Conservation (phyloP, 35 echinoderm and acorn worm species). For the Nesometra sesokonis region DNA sequence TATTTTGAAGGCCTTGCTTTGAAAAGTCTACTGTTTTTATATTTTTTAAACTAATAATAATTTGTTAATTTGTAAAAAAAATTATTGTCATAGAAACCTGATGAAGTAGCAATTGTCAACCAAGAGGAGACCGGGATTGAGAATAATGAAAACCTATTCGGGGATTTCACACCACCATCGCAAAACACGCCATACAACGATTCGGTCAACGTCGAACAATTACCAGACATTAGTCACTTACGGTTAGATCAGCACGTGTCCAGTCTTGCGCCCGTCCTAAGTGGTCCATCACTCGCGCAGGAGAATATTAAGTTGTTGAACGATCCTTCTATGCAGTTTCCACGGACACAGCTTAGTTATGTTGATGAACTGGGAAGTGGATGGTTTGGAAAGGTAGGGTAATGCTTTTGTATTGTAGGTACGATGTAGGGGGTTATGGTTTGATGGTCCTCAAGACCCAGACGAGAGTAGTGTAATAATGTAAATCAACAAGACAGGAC, state of each 20-base stretch:
- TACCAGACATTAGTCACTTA: not conserved
- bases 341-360: constrained; percentile 80
- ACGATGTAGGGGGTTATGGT: no score
- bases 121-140: not conserved
- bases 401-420: not conserved
- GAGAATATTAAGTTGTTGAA: constrained; percentile 33
- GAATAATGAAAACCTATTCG: not conserved
- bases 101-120: not conserved
- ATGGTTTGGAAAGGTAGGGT: constrained; percentile 93
- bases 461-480: no score
- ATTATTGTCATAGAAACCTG: not conserved
- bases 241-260: not conserved
- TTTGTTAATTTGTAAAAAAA: no score
- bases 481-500: no score
- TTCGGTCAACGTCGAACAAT: not conserved
- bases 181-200: not conserved
- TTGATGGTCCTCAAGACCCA: no score
- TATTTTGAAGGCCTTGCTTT: no score
- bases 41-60: no score
- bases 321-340: constrained; percentile 64
- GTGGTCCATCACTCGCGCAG: not conserved
- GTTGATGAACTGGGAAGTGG: constrained; percentile 88
- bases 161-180: not conserved
- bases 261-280: not conserved
- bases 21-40: no score